Evolutionary conservation across 2,888 invertebrate species (phyloP), one percentile per base, ranked within the genome.

Genomic region (Cremastinae sp.): DNA sequence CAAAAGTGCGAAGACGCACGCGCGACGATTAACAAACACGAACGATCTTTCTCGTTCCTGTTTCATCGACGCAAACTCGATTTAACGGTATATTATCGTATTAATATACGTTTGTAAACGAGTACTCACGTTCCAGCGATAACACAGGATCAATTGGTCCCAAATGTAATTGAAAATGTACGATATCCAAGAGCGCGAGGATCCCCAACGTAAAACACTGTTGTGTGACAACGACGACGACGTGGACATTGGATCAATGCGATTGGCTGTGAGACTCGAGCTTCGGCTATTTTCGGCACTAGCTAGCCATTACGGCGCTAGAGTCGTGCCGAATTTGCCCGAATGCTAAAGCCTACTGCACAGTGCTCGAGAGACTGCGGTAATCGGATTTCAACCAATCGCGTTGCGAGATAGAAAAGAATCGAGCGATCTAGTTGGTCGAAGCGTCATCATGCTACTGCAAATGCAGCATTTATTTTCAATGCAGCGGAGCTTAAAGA

Each of bases 181-280:
- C 77, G 82, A 84, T 81, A 83, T 80, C 82, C 82, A 83, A 81
- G 83, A 84, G 81, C 82, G 79, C 71, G 82, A 83, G 79, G 81
- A 81, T 73, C 80, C 82, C 78, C 84, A 83, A 83, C 83, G 85
- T 83, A 83, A 82, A 76, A 86, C 82, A 85, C 83, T 85, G 81
- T 85, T 85, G 83, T 85, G 82, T 85, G 86, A 86, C 87, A 87
- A 85, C 86, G 87, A 86, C 84, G 85, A n/a, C n/a, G n/a, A n/a
- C n/a, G n/a, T 84, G 83, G 83, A 83, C 82, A 82, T 82, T 75
- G 84, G 86, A 87, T 87, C 88, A 82, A 87, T 87, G 83, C 85
- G 81, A 87, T 85, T 87, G 86, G 87, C 69, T 71, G 75, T 43
- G 55, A 56, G 39, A 10, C 5, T 14, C 62, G 45, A 41, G 39